Conservation (phyloP, 2,113 vertebrate genomes). For the Macheiramphus alcinus region DNA sequence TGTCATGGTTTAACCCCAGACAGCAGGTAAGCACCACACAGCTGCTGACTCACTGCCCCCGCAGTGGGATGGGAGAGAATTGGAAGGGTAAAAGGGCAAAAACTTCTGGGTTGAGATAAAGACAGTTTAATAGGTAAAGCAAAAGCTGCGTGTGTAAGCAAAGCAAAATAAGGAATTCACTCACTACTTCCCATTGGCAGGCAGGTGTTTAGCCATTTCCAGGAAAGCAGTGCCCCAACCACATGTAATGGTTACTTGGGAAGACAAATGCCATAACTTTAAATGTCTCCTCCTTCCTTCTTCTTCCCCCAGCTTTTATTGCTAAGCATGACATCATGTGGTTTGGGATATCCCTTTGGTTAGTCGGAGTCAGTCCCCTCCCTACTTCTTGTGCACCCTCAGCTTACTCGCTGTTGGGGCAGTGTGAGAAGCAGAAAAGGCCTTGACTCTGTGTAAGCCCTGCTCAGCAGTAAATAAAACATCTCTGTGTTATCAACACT, state of each 20-base stretch:
- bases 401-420: not conserved
- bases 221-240: not conserved
- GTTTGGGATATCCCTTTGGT: not conserved
- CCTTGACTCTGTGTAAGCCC: too few species aligned
- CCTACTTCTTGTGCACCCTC: not conserved
- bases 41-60: accelerated
- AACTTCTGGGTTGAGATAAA: not conserved
- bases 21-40: not conserved
- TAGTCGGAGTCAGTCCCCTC: not conserved
- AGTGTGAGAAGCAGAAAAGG: not conserved
- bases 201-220: not conserved
- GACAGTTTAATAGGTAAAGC: not conserved
- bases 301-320: not conserved
- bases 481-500: not conserved
- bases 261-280: not conserved
- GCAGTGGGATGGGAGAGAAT: not conserved
- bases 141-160: not conserved
- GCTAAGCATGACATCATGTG: too few species aligned
- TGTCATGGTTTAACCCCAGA: not conserved
- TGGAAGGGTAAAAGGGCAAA: not conserved
- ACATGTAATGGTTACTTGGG: too few species aligned
- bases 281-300: not conserved
- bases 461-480: not conserved
- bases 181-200: not conserved
- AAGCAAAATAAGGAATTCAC: not conserved